Percentiles rank a stretch among this genome's conserved stretches.
Conservation (phyloP, 2,797 vertebrate genomes). For the Buceros bicornis region DNA sequence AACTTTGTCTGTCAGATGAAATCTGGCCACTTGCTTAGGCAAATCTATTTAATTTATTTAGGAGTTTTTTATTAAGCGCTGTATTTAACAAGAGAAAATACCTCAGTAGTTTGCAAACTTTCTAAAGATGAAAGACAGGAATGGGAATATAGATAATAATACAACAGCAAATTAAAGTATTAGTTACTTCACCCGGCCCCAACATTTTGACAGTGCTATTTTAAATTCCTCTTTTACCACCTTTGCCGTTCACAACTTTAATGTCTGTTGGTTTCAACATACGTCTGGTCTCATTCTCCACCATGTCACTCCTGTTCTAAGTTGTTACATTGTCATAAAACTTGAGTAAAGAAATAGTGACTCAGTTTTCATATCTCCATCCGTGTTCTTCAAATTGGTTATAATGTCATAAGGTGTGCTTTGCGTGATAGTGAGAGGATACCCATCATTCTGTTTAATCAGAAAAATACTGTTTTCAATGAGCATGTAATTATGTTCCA, state of each 20-base stretch:
- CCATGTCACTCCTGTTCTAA: not conserved
- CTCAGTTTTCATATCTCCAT: constrained; percentile 14
- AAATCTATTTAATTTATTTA: not conserved
- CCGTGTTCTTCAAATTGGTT: not conserved
- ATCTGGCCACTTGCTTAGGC: not conserved
- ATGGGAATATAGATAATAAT: not conserved
- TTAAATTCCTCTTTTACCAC: not conserved
- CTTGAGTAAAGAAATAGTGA: not conserved
- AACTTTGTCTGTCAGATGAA: not conserved
- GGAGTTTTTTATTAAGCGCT: not conserved
- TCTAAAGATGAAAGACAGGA: not conserved
- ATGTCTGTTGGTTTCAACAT: not conserved
- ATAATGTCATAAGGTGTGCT: not conserved
- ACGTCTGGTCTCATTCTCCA: not conserved
- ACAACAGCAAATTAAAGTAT: not conserved
- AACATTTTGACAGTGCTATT: not conserved
- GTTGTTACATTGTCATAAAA: not conserved
- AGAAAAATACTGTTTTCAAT: constrained; percentile 3
- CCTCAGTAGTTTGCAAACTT: not conserved
- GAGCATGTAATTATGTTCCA: constrained; percentile 7
- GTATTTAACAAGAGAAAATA: not conserved
- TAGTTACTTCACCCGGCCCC: not conserved
- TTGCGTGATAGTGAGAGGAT: not conserved
- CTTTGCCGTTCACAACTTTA: not conserved
- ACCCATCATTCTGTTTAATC: not conserved